A percentile compares a stretch with the other conserved stretches of the same genome.
phyloP scores from a whole-genome alignment of 2,797 vertebrate genomes.

The Sebastes umbrosus region DNA sequence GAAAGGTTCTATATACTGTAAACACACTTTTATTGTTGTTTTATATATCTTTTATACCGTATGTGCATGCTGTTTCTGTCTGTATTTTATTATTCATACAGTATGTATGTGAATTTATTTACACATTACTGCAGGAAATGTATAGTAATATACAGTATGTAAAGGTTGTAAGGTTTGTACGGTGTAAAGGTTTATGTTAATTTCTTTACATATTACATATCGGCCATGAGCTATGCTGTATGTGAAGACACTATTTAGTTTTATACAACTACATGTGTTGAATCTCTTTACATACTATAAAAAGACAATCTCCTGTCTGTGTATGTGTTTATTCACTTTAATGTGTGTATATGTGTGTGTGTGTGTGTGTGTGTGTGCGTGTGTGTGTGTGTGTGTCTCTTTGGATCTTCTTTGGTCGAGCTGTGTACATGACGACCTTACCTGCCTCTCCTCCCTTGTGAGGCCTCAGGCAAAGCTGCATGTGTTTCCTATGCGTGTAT shows the following conservation, averaged over 20 bases:
- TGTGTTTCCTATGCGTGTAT: conserved; percentile 46
- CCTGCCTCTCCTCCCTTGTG: conserved; percentile 43
- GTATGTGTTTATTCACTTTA: neutral
- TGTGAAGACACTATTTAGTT: neutral
- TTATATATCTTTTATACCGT: neutral
- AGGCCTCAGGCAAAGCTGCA: conserved; percentile 52
- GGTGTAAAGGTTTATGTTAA: neutral
- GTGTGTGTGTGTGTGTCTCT: neutral
- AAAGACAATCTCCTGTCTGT: neutral
- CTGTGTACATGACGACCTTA: conserved; percentile 63
- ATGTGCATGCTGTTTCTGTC: neutral
- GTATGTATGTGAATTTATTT: neutral
- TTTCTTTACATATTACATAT: neutral
- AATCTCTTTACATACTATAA: neutral
- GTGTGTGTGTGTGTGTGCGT: neutral
- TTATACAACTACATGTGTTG: neutral
- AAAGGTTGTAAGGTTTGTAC: too few relatives aligned
- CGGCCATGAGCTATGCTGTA: neutral
- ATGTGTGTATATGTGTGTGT: neutral
- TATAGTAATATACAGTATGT: neutral
- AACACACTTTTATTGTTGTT: neutral
- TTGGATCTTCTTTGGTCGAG: conserved; percentile 37
- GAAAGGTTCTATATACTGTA: neutral
- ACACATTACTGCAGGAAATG: neutral
- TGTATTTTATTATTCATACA: neutral